A percentile compares a stretch with the other conserved stretches of the same genome.
These are phyloP conservation scores for Stenodera caucasica DNA, from an alignment of 2,888 invertebrate species.

Conservation along the genomic window DNA sequence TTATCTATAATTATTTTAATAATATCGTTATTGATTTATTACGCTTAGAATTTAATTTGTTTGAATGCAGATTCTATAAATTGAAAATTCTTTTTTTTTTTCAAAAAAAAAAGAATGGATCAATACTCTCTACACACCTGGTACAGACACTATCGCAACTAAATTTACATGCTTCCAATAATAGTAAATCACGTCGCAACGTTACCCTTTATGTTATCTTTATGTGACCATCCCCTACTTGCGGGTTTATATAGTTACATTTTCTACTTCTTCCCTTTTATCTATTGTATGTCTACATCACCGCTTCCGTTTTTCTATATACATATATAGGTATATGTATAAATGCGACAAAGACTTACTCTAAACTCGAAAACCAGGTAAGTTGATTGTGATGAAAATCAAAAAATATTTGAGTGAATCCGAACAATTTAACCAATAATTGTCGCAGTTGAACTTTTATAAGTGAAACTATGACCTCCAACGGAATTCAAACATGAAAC, in stretches of 20 bases:
- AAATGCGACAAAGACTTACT: no score
- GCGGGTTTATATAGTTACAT: constrained; percentile 31
- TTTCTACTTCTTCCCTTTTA: not conserved
- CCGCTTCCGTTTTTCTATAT: not conserved
- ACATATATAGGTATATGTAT: no score
- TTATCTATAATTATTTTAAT: no score
- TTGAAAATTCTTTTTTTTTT: constrained; percentile 27
- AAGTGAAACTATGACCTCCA: no score
- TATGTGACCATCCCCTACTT: constrained; percentile 34
- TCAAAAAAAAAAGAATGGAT: constrained; percentile 21
- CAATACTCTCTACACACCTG: constrained; percentile 36
- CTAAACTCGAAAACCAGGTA: no score
- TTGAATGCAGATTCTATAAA: constrained; percentile 34
- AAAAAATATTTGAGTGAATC: no score
- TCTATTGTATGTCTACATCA: not conserved
- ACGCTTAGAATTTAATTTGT: no score
- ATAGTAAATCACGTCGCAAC: constrained; percentile 42
- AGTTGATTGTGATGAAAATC: no score
- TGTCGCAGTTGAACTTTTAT: no score
- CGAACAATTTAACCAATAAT: no score
- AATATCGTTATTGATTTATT: no score
- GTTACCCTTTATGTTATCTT: constrained; percentile 40
- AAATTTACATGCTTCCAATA: constrained; percentile 45
- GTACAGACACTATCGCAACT: constrained; percentile 36
- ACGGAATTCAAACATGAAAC: no score